Base-by-base conservation (phyloP, 2,888 invertebrate genomes). In the Taenaris catops region DNA sequence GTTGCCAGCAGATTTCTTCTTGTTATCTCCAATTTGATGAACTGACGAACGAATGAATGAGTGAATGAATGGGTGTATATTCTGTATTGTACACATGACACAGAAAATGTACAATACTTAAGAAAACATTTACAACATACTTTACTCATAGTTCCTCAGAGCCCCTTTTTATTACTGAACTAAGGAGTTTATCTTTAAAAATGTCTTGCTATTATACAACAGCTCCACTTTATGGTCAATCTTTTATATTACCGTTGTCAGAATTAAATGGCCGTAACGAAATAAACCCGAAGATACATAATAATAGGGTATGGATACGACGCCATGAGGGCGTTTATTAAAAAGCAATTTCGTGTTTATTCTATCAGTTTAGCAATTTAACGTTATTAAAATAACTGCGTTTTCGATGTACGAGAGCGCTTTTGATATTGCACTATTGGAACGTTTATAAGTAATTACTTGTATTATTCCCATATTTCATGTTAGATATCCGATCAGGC, bases 341-440 rank as follows among this genome's bases (percentile, higher is more conserved):
- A 70, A 68, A 65, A 57, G 66, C 68, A 63, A 72, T 74, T 70
- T 64, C 46, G 58, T 59, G 59, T 63, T 62, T 63, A 68, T 72
- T 69, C 61, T 63, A 58, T 61, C 60, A 60, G 66, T 74, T 68
- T 45, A 42, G 42, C 42, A 45, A 47, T 47, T 47, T 47, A 38
- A 49, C 63, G 58, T 66, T 58, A 58, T 56, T 66, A 58, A 67
- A 64, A 69, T 71, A 65, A 67, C 67, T 41, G 46, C 49, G 44
- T 45, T 48, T 46, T 44, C 26, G 38, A 43, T 45, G 35, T 35
- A 39, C 38, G 40, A 41, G 41, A 35, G 39, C 34, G 42, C 38
- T 44, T 41, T 34, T 33, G 36, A 41, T 47, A 40, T 60, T 60
- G 62, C 68, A 66, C 58, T 61, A 58, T 72, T 53, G 56, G 50